Percentiles rank a stretch among this genome's conserved stretches.
Conservation (phyloP, 2,113 vertebrate species). For the Charina bottae region DNA sequence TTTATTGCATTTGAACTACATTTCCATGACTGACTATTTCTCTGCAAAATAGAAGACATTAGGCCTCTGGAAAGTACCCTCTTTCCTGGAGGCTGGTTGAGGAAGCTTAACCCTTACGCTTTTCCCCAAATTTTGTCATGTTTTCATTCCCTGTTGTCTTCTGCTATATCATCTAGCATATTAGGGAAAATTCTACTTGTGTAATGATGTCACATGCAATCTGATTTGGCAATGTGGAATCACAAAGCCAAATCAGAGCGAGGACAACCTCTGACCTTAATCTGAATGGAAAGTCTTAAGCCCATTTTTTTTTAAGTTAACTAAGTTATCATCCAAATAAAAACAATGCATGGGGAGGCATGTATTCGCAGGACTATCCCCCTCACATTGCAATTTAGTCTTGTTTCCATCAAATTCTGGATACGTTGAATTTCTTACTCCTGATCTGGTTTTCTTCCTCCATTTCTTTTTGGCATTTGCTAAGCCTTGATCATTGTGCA, state of each 20-base stretch:
- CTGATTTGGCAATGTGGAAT: background rate
- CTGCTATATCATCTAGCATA: background rate
- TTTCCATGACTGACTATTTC: background rate
- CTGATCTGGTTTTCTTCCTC: background rate
- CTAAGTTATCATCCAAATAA: background rate
- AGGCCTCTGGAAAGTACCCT: background rate
- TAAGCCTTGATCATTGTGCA: constrained; percentile 36
- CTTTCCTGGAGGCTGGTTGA: background rate
- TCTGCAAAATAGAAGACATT: background rate
- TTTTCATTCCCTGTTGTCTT: background rate
- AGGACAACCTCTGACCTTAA: background rate
- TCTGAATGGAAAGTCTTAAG: background rate
- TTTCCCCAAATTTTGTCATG: background rate
- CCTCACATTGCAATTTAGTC: background rate
- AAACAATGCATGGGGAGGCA: background rate
- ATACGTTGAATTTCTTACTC: background rate
- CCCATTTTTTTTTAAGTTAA: background rate
- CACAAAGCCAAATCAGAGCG: background rate
- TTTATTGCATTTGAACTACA: background rate
- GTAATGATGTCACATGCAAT: too few relatives aligned
- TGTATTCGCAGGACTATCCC: background rate
- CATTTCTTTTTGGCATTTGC: constrained; percentile 28
- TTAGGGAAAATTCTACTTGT: background rate
- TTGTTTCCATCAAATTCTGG: background rate
- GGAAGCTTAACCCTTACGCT: background rate